Evolutionary conservation across 1,140 invertebrate species (phyloP).

Genomic region (Drosophila serrata): DNA sequence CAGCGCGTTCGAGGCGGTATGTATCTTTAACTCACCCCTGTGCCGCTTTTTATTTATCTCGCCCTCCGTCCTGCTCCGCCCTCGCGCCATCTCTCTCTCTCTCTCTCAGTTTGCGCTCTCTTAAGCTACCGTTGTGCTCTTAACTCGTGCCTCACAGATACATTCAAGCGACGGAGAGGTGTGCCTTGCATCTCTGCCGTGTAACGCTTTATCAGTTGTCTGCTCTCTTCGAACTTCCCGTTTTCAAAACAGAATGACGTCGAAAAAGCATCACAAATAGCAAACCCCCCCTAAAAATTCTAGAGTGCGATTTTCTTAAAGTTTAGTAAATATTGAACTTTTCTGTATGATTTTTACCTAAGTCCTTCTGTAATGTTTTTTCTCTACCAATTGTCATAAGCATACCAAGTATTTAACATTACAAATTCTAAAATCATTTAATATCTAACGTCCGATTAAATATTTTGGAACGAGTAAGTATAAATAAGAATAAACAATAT

Average conservation of each 20-base stretch:
- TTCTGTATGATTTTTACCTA: background rate
- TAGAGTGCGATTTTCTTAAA: background rate
- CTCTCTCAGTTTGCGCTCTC: constrained; percentile 40
- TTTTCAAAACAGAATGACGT: constrained; percentile 25
- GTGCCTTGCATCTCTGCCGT: constrained; percentile 14
- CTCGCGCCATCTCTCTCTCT: constrained; percentile 15
- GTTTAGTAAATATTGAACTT: background rate
- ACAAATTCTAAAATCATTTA: no score
- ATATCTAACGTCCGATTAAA: no score
- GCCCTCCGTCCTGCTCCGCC: constrained; percentile 28
- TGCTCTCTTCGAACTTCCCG: constrained; percentile 9
- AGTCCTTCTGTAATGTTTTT: no score
- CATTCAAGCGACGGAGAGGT: constrained; percentile 3
- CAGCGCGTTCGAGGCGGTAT: constrained; percentile 57
- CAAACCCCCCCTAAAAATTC: background rate
- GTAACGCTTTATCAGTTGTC: constrained; percentile 24
- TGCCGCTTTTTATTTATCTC: constrained; percentile 41
- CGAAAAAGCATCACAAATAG: constrained; percentile 10
- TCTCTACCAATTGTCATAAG: no score
- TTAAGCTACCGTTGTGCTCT: constrained; percentile 11
- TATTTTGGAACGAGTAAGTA: no score
- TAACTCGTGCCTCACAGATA: constrained; percentile 22
- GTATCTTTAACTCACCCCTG: constrained; percentile 69
- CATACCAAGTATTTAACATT: no score
- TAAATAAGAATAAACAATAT: no score